Percentiles rank a stretch among this genome's conserved stretches.
Conservation (phyloP, 2,797 vertebrate genomes). For the Botia kubotai region DNA sequence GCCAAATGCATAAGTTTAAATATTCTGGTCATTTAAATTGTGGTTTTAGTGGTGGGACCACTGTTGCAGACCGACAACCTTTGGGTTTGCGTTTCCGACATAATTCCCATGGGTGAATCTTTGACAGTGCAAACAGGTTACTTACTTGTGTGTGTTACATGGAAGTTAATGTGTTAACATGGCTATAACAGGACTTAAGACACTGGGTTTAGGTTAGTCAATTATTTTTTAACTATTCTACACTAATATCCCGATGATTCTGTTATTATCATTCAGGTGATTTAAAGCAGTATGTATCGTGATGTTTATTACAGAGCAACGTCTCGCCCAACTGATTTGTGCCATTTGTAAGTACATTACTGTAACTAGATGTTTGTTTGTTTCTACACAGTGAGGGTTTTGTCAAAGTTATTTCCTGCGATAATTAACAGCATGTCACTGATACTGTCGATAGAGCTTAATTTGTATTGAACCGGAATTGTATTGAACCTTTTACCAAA, state of each 20-base stretch:
- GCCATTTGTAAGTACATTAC: background rate
- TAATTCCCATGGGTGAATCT: too few species aligned
- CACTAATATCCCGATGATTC: too few species aligned
- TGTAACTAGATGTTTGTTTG: background rate
- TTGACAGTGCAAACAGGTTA: too few species aligned
- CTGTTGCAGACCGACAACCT: too few species aligned
- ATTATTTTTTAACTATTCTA: too few species aligned
- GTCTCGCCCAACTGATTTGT: background rate
- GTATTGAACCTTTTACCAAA: background rate
- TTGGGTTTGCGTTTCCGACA: too few species aligned
- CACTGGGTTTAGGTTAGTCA: too few species aligned
- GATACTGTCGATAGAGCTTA: background rate
- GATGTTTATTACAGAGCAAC: background rate
- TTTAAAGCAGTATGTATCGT: background rate
- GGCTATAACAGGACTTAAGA: background rate
- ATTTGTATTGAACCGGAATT: background rate
- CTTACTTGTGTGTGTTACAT: conserved; percentile 44
- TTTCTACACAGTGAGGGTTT: background rate
- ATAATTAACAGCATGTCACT: background rate
- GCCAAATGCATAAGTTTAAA: too few species aligned
- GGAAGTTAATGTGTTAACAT: background rate
- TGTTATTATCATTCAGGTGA: too few species aligned
- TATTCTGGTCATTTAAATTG: too few species aligned
- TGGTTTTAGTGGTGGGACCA: too few species aligned
- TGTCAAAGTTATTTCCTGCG: background rate